These are phyloP conservation scores for Arion vulgaris DNA, from an alignment of 1,140 invertebrate genomes.

Conservation along the genomic window DNA sequence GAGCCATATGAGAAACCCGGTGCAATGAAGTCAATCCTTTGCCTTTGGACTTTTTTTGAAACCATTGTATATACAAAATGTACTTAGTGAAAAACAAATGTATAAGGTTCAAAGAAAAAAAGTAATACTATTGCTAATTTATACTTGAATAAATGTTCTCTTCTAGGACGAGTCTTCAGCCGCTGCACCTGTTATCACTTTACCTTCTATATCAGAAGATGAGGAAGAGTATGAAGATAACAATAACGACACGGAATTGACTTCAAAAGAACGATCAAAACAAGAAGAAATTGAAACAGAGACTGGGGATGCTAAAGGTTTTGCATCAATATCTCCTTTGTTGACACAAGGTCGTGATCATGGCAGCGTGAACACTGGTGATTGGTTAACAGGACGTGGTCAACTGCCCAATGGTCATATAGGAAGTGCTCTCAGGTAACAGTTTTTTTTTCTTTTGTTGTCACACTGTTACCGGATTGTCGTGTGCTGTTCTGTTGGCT, in stretches of 20 bases:
- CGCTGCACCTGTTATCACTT: constrained; percentile 51
- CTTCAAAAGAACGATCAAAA: background rate
- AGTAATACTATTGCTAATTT: too few species aligned
- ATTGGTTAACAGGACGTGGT: constrained; percentile 27
- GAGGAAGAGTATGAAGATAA: constrained; percentile 57
- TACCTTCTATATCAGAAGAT: constrained; percentile 67
- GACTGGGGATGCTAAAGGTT: constrained; percentile 13
- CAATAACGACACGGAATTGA: constrained; percentile 36
- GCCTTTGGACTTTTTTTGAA: too few species aligned
- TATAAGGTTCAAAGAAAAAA: too few species aligned
- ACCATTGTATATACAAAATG: too few species aligned
- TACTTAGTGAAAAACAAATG: too few species aligned
- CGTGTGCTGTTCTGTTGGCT: too few species aligned
- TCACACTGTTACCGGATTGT: too few species aligned
- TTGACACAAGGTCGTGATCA: constrained; percentile 33
- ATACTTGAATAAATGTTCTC: background rate
- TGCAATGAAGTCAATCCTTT: too few species aligned
- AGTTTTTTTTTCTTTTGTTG: too few species aligned
- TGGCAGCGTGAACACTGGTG: constrained; percentile 18
- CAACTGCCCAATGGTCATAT: constrained; percentile 50
- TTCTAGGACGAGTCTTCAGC: constrained; percentile 49
- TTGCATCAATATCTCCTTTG: constrained; percentile 44
- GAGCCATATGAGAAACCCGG: too few species aligned
- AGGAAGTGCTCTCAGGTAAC: constrained; percentile 33
- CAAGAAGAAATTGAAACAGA: constrained; percentile 44